Evolutionary conservation across 2,113 vertebrate genomes (phyloP).

Genomic region (Bufo bufo): DNA sequence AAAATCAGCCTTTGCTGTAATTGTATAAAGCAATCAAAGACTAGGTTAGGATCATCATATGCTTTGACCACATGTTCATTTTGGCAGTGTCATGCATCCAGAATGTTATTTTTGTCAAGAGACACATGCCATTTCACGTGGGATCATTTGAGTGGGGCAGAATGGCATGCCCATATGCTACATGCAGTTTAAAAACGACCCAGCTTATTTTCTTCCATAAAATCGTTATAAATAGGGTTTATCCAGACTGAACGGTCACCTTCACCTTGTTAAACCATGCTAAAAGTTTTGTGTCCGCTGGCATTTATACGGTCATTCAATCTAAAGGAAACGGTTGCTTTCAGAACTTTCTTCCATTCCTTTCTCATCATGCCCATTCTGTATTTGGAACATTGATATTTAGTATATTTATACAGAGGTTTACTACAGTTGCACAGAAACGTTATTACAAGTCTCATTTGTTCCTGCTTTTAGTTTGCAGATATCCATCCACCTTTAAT

Average conservation of each 20-base stretch:
- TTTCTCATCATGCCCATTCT: background rate
- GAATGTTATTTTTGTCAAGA: conserved; percentile 9
- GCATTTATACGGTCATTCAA: background rate
- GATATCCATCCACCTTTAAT: too few relatives aligned
- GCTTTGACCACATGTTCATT: conserved; percentile 26
- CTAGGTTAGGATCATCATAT: background rate
- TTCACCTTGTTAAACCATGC: background rate
- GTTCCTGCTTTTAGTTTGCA: background rate
- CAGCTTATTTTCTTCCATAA: background rate
- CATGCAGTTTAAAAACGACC: background rate
- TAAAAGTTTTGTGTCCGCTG: background rate
- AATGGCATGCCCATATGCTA: conserved; percentile 23
- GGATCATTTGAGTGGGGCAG: background rate
- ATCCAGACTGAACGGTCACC: background rate
- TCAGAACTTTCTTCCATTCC: background rate
- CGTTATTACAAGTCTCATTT: too few relatives aligned
- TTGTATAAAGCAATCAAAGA: background rate
- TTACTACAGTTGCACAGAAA: too few relatives aligned
- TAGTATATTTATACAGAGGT: background rate
- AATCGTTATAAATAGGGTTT: background rate
- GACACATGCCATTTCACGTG: conserved; percentile 15
- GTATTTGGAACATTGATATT: background rate
- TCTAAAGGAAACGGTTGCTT: background rate
- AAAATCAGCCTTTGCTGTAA: background rate
- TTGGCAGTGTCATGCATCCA: background rate